Base-by-base conservation (phyloP, 2,113 vertebrate species). In the Onychorhynchus coronatus region DNA sequence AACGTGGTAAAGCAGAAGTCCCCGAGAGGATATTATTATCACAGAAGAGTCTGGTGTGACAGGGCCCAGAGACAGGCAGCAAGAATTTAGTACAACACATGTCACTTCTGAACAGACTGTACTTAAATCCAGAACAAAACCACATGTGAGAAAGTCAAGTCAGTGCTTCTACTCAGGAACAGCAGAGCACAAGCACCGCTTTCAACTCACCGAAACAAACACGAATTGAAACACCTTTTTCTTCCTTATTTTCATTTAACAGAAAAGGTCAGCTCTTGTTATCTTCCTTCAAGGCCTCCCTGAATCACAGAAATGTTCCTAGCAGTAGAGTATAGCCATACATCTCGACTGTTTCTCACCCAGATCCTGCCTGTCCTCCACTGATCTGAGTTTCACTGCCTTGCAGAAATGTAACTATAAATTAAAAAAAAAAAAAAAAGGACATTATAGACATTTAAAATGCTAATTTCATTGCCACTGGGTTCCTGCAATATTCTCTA, bases 11-110 rank as follows among this genome's bases (percentile, higher is more conserved):
- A 91, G 47, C 28, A 81, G 49, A 83, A 91, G 70, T 80, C 79
- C 68, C 70, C 67, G 47, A 85, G 47, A 86, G 46, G 46, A 44
- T 92, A 35, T n/a, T 84, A 52, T n/a, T 66, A 50, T 58, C 49
- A 75, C 8, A 81, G 39, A 25, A 85, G n/a, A 71, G 33, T 35
- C 76, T 93, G 62, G 35, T 52, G 13, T 80, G 82, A 84, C 50
- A 88, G 56, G 68, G 39, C 18, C 50, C 46, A 37, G 62, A 86
- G 52, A 87, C 41, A 11, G 4, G 35, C 62, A 83, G 67, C n/a
- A 74, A 61, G n/a, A 92, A 95, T 87, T 90, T 68, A 46, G 85
- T 44, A 85, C 49, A 93, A 71, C 39, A 35, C 67, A 76, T 59
- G 23, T 53, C 66, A 71, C 42, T 95, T 93, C 59, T 77, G 47